Evolutionary conservation across 2,113 vertebrate species (phyloP).

Genomic region (Ciconia boyciana): DNA sequence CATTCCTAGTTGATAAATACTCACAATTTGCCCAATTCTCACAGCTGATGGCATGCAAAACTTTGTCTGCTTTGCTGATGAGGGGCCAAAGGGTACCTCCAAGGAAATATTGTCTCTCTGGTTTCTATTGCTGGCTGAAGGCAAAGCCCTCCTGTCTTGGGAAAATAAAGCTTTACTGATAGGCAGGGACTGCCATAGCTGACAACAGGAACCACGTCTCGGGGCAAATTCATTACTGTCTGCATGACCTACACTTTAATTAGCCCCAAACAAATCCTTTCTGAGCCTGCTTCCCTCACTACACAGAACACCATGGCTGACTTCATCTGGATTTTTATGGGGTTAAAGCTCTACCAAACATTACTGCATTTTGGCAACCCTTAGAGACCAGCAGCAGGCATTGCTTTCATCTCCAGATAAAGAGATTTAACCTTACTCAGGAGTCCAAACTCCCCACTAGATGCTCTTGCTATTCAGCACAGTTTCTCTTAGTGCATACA

Average conservation of each 20-base stretch:
- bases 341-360: constrained; percentile 3
- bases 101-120: neutral
- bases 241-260: constrained; percentile 53
- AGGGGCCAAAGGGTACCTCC: constrained; percentile 7
- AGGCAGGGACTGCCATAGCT: neutral
- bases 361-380: neutral
- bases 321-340: neutral
- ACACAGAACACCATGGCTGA: neutral
- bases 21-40: neutral
- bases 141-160: neutral
- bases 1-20: constrained; percentile 44
- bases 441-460: neutral
- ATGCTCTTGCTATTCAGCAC: neutral
- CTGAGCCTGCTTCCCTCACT: neutral
- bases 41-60: neutral
- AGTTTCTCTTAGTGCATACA: neutral
- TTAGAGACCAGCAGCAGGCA: neutral
- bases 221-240: constrained; percentile 5
- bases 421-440: neutral
- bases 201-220: neutral
- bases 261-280: constrained; percentile 41
- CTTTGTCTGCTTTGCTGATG: neutral
- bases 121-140: neutral
- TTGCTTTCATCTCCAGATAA: neutral
- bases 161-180: neutral